Conservation (phyloP, 2,113 vertebrate genomes). For the Microcebus jonahi region DNA sequence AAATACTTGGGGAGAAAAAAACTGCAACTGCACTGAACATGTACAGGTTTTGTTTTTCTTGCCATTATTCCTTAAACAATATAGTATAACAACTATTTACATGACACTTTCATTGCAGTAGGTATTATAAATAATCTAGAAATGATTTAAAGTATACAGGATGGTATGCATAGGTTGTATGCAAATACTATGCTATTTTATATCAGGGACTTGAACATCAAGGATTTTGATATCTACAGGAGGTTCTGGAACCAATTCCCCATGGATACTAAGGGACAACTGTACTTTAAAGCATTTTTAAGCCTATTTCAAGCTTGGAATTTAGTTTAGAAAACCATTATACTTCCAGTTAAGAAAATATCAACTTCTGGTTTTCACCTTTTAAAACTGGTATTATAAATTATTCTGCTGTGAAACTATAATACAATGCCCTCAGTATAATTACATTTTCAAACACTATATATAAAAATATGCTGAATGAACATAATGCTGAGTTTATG, state of each 20-base stretch:
- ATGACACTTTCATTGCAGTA: not conserved
- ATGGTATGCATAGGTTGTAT: not conserved
- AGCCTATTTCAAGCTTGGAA: not conserved
- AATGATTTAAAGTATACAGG: not conserved
- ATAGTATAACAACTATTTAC: not conserved
- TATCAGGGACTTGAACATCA: not conserved
- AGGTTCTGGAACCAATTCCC: not conserved
- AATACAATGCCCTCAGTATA: not conserved
- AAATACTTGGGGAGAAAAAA: not conserved
- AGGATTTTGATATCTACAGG: not conserved
- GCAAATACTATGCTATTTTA: not conserved
- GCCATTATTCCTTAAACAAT: not conserved
- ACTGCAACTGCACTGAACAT: not conserved
- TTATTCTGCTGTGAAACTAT: not conserved
- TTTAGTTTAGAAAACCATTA: constrained; percentile 17
- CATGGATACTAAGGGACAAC: not conserved
- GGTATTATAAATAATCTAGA: not conserved
- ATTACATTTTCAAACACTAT: not conserved
- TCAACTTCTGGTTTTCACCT: not conserved
- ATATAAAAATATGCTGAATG: not conserved
- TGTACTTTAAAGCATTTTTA: not conserved
- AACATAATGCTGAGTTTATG: not conserved
- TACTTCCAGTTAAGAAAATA: not conserved
- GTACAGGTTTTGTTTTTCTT: not conserved
- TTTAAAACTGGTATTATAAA: not conserved